Evolutionary conservation across 2,888 invertebrate species (phyloP).

Genomic region (Synanthedon andrenaeformis): DNA sequence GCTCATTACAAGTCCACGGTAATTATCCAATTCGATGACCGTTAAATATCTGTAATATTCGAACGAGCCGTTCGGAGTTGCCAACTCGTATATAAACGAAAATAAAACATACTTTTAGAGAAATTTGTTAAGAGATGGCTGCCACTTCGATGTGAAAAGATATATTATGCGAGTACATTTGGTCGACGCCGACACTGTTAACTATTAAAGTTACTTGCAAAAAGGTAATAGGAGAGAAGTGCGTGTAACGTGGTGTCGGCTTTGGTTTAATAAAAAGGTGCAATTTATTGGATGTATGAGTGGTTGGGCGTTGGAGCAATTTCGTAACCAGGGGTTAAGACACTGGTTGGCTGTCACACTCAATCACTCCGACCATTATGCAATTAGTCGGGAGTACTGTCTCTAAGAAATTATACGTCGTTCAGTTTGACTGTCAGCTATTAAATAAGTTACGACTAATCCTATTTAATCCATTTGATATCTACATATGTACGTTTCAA

Average conservation of each 20-base stretch:
- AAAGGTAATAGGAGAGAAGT: conserved; percentile 16
- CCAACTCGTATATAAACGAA: conserved; percentile 31
- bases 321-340: background rate
- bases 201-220: conserved; percentile 17
- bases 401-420: conserved; percentile 21
- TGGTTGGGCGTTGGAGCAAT: conserved; percentile 7
- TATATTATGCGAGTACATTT: conserved; percentile 1
- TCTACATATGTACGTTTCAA: background rate
- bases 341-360: conserved; percentile 16
- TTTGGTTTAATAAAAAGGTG: conserved; percentile 13
- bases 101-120: conserved; percentile 34
- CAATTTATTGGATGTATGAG: conserved; percentile 17
- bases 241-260: conserved; percentile 16
- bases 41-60: conserved; percentile 52
- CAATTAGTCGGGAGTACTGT: conserved; percentile 31
- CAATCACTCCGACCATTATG: conserved; percentile 29
- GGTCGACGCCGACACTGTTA: conserved; percentile 16
- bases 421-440: conserved; percentile 13
- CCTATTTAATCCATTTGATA: conserved; percentile 5
- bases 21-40: conserved; percentile 55
- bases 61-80: conserved; percentile 23
- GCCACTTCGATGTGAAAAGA: conserved; percentile 4
- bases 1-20: conserved; percentile 35
- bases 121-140: conserved; percentile 33
- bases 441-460: conserved; percentile 13